Evolutionary conservation across 2,113 vertebrate genomes (phyloP), one percentile per base, ranked within the genome.

Genomic region (Regulus satrapa): DNA sequence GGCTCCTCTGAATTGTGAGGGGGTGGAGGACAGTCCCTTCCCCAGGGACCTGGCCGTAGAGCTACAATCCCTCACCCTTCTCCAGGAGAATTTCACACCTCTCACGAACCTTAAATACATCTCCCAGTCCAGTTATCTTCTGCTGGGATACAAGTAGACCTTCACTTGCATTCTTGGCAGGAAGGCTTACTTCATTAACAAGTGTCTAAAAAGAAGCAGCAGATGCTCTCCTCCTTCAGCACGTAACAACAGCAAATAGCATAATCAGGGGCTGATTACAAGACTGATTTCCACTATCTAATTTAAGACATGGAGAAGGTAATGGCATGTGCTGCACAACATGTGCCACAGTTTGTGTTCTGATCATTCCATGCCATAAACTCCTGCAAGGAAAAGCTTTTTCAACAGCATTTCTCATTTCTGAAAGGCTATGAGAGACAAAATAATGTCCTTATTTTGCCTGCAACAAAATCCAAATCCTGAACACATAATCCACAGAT

Each of bases 211-310:
- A 89, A 92, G 74, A 74, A 91, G 92, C 11, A 81, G 66, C 73
- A 95, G 85, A 89, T 75, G 52, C 62, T 94, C 38, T 92, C 32
- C 62, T 89, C 45, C 67, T 88, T 85, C 77, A 66, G 63, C 3
- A 1, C 0, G 0, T 49, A 96, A 92, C 78, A 88, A 72, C 41
- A 85, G 74, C 74, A 95, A 93, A 76, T 19, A 78, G 18, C 58
- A 76, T 93, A 90, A 93, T 80, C 71, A 80, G 67, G 54, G 49
- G 14, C 71, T 90, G 66, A 82, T 94, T 79, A 94, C 13, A 15
- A 90, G 90, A 45, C n/a, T 51, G 56, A 76, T 76, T 93, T 94
- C 74, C 13, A 4, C 82, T 69, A 28, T 68, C 45, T 76, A 83
- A 82, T 88, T 92, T 79, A 79, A 88, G 75, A 79, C 1, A 18